Evolutionary conservation across 2,888 invertebrate species (phyloP).

Genomic region (Dimorphilus gyrociliatus): DNA sequence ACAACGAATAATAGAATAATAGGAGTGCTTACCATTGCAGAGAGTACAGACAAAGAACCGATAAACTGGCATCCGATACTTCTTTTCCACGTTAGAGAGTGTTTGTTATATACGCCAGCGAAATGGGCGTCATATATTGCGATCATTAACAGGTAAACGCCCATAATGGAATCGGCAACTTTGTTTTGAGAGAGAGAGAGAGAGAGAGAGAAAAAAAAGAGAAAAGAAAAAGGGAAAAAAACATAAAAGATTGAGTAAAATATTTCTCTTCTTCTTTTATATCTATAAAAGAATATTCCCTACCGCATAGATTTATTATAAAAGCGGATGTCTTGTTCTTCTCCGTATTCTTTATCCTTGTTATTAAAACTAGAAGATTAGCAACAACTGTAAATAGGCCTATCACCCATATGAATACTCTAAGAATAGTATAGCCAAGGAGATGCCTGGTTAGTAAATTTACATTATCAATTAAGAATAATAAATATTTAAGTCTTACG

Average conservation of each 20-base stretch:
- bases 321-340: slow-evolving; percentile 48
- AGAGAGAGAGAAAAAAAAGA: too few relatives aligned
- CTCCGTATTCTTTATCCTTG: slow-evolving; percentile 44
- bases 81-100: slow-evolving; percentile 52
- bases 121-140: slow-evolving; percentile 8
- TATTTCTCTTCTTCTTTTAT: too few relatives aligned
- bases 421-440: slow-evolving; percentile 6
- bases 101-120: slow-evolving; percentile 7
- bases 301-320: slow-evolving; percentile 49
- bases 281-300: too few relatives aligned
- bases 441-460: too few relatives aligned
- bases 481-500: too few relatives aligned
- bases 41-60: slow-evolving; percentile 50
- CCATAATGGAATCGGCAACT: slow-evolving; percentile 12
- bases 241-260: too few relatives aligned
- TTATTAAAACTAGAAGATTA: slow-evolving; percentile 9
- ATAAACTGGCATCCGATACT: slow-evolving; percentile 48
- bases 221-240: too few relatives aligned
- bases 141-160: slow-evolving; percentile 9
- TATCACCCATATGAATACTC: slow-evolving; percentile 10
- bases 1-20: too few relatives aligned
- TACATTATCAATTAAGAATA: slow-evolving; percentile 7
- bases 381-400: slow-evolving; percentile 8
- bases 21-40: slow-evolving; percentile 48
- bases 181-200: too few relatives aligned